Base-by-base conservation (phyloP, 2,888 invertebrate genomes). In the Carpatolechia fugitivella region DNA sequence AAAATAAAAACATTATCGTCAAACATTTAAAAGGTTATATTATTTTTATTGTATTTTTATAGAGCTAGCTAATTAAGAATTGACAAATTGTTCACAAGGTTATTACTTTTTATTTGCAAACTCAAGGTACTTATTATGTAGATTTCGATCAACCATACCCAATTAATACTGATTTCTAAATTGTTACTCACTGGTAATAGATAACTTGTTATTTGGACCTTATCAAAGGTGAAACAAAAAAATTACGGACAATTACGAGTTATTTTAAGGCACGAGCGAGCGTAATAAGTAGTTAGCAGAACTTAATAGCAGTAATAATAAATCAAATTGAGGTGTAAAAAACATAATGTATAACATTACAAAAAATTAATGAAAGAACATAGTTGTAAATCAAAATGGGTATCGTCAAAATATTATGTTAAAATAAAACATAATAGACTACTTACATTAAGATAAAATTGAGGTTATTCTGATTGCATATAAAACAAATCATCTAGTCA, bases 91-190 rank as follows among this genome's bases (percentile, higher is more conserved):
- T 20, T 8, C 6, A 36, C 36, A 41, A 24, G 41, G 11, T 41
- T 16, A 14, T 16, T 16, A 38, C 14, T 38, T 38, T 41, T 41
- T 41, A n/a, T 41, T 16, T 58, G 47, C 38, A 58, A 54, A 55
- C 31, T 40, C 54, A 59, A 54, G 35, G 52, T 52, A 46, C 60
- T 40, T 11, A 30, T 44, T 24, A 44, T 29, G n/a, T 20, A 44
- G 44, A 40, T 40, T 18, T 40, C 40, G 40, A 51, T 46, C 36
- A 10, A 31, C 20, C 35, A 47, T 47, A 46, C 46, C 47, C 13
- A 18, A 44, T 44, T 44, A 11, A 3, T 44, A 24, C 2, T 11
- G 1, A 44, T 44, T 44, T 24, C 44, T 7, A 44, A 44, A 29
- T 20, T 44, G 13, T n/a, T 44, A 29, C 44, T 29, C 44, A 20